Evolutionary conservation across 2,113 vertebrate genomes (phyloP).

Genomic region (Strigops habroptila): DNA sequence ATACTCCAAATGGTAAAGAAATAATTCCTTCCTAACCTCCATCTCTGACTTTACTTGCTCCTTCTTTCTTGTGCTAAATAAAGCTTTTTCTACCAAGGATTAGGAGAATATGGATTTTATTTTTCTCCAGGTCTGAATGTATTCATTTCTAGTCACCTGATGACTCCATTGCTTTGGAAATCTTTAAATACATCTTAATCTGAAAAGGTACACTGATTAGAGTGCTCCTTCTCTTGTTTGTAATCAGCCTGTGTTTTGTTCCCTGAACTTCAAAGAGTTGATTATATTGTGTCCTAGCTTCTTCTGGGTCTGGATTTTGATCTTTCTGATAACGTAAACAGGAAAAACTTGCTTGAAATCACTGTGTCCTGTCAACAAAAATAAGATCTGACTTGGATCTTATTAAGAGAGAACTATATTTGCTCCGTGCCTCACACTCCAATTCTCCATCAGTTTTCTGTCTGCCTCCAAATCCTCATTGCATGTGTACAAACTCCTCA

Average conservation of each 20-base stretch:
- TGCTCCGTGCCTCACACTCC: neutral
- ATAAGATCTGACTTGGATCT: slow-evolving; percentile 2
- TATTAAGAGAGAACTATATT: neutral
- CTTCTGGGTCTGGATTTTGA: slow-evolving; percentile 24
- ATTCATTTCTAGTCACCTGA: neutral
- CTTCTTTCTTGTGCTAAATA: neutral
- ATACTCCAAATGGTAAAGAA: neutral
- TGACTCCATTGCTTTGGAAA: neutral
- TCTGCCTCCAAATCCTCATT: neutral
- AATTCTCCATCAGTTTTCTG: neutral
- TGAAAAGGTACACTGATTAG: neutral
- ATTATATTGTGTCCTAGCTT: neutral
- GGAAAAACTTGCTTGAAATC: slow-evolving; percentile 15
- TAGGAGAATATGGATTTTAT: neutral
- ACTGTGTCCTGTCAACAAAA: slow-evolving; percentile 29
- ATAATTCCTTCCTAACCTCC: neutral
- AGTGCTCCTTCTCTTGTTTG: slow-evolving; percentile 8
- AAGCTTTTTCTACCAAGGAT: neutral
- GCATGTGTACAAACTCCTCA: neutral
- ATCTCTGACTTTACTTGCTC: neutral
- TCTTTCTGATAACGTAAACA: slow-evolving; percentile 9
- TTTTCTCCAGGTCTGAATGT: neutral
- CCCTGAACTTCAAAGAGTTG: slow-evolving; percentile 37
- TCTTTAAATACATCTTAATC: slow-evolving; percentile 2
- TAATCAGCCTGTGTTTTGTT: slow-evolving; percentile 36